Conservation (phyloP, 2,888 invertebrate genomes). For the Sturmia bella region DNA sequence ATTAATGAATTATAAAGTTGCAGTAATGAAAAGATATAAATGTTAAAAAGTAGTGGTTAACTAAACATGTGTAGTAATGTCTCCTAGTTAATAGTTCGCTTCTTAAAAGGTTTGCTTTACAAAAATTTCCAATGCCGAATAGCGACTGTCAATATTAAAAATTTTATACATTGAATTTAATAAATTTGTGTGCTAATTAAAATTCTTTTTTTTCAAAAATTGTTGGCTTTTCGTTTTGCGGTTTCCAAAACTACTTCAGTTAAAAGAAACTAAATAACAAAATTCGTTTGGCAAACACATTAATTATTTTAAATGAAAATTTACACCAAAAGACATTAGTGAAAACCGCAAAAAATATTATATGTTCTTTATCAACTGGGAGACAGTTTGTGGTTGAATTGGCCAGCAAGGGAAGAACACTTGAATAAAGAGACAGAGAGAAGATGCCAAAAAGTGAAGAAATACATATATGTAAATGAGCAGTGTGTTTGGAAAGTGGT, state of each 20-base stretch:
- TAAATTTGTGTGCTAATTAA: neutral
- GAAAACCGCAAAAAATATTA: conserved; percentile 61
- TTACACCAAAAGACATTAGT: conserved; percentile 58
- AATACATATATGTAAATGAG: conserved; percentile 37
- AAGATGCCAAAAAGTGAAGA: conserved; percentile 53
- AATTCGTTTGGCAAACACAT: conserved; percentile 61
- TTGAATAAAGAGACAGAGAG: conserved; percentile 20
- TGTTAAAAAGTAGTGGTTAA: too few relatives aligned
- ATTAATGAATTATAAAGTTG: too few relatives aligned
- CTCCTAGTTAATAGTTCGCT: too few relatives aligned
- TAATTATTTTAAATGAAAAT: conserved; percentile 26
- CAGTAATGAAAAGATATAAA: too few relatives aligned
- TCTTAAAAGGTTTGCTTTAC: too few relatives aligned
- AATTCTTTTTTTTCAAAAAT: neutral
- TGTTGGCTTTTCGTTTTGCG: conserved; percentile 26
- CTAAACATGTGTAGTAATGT: too few relatives aligned
- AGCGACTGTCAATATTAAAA: too few relatives aligned
- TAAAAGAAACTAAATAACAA: conserved; percentile 16
- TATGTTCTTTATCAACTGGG: conserved; percentile 57
- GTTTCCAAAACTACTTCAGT: conserved; percentile 26
- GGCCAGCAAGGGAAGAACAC: conserved; percentile 15
- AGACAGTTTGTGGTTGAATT: conserved; percentile 61
- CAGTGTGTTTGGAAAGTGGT: conserved; percentile 56
- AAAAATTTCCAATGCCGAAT: too few relatives aligned
- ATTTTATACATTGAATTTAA: too few relatives aligned